These are phyloP conservation scores for Drosophila oshimai DNA, from an alignment of 1,140 invertebrate species.

Conservation along the genomic window DNA sequence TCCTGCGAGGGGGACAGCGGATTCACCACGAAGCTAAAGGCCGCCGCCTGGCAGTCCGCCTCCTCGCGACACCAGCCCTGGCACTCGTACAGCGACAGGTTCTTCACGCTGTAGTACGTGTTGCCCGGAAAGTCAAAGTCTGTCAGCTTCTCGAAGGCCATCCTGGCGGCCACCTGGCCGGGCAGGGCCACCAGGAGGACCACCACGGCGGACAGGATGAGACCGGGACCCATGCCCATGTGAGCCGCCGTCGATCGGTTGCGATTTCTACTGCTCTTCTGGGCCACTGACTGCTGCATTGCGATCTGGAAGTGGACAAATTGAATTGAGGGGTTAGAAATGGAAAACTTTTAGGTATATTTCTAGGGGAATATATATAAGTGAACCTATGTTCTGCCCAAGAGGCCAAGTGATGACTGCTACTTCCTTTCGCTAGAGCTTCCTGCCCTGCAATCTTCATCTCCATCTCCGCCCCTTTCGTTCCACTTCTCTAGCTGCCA, in stretches of 20 bases:
- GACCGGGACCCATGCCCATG: constrained; percentile 18
- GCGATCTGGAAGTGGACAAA: not conserved
- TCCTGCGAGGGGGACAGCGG: constrained; percentile 95
- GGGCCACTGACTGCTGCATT: constrained; percentile 44
- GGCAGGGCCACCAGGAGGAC: constrained; percentile 50
- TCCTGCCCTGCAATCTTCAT: not conserved
- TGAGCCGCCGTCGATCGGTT: not conserved
- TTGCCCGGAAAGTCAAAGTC: constrained; percentile 95
- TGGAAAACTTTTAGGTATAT: no score
- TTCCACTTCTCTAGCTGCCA: constrained; percentile 23
- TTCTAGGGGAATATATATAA: no score
- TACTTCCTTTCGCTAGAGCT: not conserved
- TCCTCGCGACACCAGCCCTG: constrained; percentile 97
- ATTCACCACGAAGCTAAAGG: constrained; percentile 96
- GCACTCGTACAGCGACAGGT: constrained; percentile 95
- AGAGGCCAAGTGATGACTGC: constrained; percentile 1
- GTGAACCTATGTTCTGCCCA: not conserved
- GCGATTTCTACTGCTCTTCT: constrained; percentile 26
- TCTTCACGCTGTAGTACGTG: constrained; percentile 95
- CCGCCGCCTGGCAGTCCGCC: constrained; percentile 93
- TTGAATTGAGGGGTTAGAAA: not conserved
- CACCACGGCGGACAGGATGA: constrained; percentile 27
- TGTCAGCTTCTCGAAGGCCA: constrained; percentile 96
- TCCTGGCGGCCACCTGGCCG: constrained; percentile 84
- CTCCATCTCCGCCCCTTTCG: not conserved